Base-by-base conservation (phyloP, 2,888 invertebrate genomes). In the Caenorhabditis drosophilae region DNA sequence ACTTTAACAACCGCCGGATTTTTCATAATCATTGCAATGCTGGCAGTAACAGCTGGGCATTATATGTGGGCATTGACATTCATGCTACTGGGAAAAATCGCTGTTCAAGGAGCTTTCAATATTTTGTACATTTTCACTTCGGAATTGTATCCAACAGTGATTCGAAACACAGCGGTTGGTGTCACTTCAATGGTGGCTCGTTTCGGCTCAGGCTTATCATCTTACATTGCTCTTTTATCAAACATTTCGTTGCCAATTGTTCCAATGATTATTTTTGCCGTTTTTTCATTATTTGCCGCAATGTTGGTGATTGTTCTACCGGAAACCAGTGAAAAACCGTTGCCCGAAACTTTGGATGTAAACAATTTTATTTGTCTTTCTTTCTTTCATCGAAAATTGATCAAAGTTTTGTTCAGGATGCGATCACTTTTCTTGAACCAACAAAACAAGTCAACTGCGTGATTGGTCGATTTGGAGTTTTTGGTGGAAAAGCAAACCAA, bases 111-210 rank as follows among this genome's bases (percentile, higher is more conserved):
- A 34, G 83, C 82, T 27, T 84, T 83, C 73, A 82, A 81, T 67
- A 83, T 84, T 42, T 73, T 83, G 44, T 83, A 83, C 76, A 83
- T 83, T 45, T 83, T 81, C 74, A 82, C 83, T 12, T 73, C 73
- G 31, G 83, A 83, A 60, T 61, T 83, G 38, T 84, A 84, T 54
- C 83, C 83, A 22, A 83, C 83, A 11, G 78, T 84, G 7, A 76
- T 84, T 27, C 70, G 83, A 1, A 83, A 83, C 59, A 75, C 75
- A 22, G 82, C 80, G 15, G 80, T 80, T 7, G 78, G 79, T 11
- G 63, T 75, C 46, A 77, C 73, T 41, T 75, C 75, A 12, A 80
- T 79, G 79, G 76, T 72, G n/a, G 83, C 80, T 4, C 71, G 83
- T 4, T 67, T 82, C 47, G 83, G 83, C n/a, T 73, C 80, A 3